Evolutionary conservation across 2,113 vertebrate genomes (phyloP), one percentile per base, ranked within the genome.

Genomic region (Oryzias javanicus): DNA sequence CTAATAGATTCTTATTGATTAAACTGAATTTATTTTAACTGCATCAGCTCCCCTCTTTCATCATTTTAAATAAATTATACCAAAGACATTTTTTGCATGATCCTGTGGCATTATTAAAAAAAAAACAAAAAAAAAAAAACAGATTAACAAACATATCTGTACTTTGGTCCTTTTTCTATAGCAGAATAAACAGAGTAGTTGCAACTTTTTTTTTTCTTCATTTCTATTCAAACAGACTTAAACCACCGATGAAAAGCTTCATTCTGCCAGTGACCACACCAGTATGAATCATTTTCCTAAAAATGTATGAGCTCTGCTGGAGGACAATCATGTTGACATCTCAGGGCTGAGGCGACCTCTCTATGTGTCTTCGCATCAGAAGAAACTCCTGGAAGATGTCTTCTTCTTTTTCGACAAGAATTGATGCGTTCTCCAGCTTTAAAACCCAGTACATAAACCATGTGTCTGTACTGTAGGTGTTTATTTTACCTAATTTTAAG

Each of bases 241-340:
- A 47, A 49, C 19, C 19, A 25, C 49, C 6, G 7, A 60, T 67
- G 14, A 79, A 57, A 67, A 51, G 22, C 59, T 64, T 29, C 57
- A 47, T 62, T 68, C 67, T 51, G 20, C 67, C 53, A 22, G 60
- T 19, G 15, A 45, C 52, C 52, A 49, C 58, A 4, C 66, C 65
- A 66, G 48, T 54, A 44, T 29, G 46, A 35, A 46, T 48, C 57
- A 6, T 55, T 59, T 48, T 54, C 62, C 56, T 58, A 58, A 24
- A 49, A 55, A 22, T 61, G 45, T 76, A 60, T 80, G 55, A 71
- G 20, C 54, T 62, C 46, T 49, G 81, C 54, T 61, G 55, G 64
- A 73, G 69, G 62, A 55, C 69, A 82, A 77, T 80, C 72, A 84
- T 24, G 13, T 52, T 55, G 65, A 79, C 64, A 65, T 63, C 65